Evolutionary conservation across 2,113 vertebrate genomes (phyloP), one percentile per base, ranked within the genome.

Genomic region (Recurvirostra avosetta): DNA sequence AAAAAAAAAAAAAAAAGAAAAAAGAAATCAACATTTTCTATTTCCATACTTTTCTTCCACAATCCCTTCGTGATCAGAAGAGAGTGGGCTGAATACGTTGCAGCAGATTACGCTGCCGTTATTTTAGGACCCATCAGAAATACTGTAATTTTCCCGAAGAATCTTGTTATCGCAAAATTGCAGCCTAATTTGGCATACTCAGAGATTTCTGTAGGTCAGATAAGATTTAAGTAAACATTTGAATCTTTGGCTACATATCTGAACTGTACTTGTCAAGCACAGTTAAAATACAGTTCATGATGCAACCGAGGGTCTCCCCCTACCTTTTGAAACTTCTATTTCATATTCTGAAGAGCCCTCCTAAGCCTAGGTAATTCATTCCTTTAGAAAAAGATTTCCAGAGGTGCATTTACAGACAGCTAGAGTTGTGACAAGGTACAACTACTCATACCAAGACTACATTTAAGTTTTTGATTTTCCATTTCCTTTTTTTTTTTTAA

Each of bases 71-170:
- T 66, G 70, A 91, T 86, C 87, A 92, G 86, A 79, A 82, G 92
- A 87, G 92, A 95, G 94, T 90, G 87, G 96, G 94, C 49, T 95
- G 95, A 87, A 94, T 58, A 70, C 6, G 2, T 53, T 43, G 73
- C 80, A 68, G 80, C 40, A 96, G 83, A 94, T 96, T 92, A 94
- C 7, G 0, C 79, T 61, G 72, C 52, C 0, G 29, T 97, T 97
- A 97, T 97, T 97, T 96, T 92, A 72, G 79, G 86, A 63, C 47
- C 72, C 75, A 75, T 55, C 75, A 95, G 86, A 96, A 94, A 89
- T 87, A 85, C 70, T 68, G 88, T 32, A 68, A 94, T 96, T 92
- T 95, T 87, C 83, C 70, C 68, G 53, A 89, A 96, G 91, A 96
- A 93, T 45, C 50, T 80, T 83, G 25, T 93, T 96, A 88, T 76